Base-by-base conservation (phyloP, 2,113 vertebrate genomes). In the Leucopsar rothschildi region DNA sequence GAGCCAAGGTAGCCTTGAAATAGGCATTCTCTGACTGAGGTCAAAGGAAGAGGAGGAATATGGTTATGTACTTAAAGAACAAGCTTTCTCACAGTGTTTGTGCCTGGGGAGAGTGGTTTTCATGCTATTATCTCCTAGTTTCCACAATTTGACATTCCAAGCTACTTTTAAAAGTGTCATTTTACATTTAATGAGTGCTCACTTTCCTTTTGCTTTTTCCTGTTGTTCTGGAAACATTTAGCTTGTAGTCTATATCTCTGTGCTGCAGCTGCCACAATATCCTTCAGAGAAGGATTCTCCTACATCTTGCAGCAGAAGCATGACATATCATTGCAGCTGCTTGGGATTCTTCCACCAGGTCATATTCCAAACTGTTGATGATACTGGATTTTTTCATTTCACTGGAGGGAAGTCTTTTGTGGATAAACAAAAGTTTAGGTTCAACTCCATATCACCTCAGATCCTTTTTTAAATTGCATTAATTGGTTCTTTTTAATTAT, bases 141-240 rank as follows among this genome's bases (percentile, higher is more conserved):
- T 73, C 56, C 25, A 55, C 27, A 77, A 69, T 68, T 11, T 50
- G 31, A 53, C 31, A 55, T 71, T 70, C 56, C 56, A 81, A 93
- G 14, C 35, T 70, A 44, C 59, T 63, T 93, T 50, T 44, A 10
- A 23, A 73, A 83, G 87, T 56, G 47, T 19, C 22, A 24, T 63
- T 88, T 90, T 69, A 37, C 21, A 12, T 88, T 60, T 83, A 73
- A 57, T n/a, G 61, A 70, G 75, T 35, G 15, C 14, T 80, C 1
- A 2, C 11, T 40, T 86, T 88, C 42, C 44, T 86, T 88, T 80
- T 86, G 35, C 5, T 21, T 82, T 92, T 95, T 89, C n/a, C 28
- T 92, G 65, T 50, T 75, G 60, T 82, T 82, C 44, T 89, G 57
- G 53, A 76, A 91, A 63, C 17, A 52, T 70, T 88, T 68, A 86